Percentiles rank a stretch among this genome's conserved stretches.
These are phyloP conservation scores for Ips typographus DNA, from an alignment of 1,140 invertebrate genomes.

Conservation along the genomic window DNA sequence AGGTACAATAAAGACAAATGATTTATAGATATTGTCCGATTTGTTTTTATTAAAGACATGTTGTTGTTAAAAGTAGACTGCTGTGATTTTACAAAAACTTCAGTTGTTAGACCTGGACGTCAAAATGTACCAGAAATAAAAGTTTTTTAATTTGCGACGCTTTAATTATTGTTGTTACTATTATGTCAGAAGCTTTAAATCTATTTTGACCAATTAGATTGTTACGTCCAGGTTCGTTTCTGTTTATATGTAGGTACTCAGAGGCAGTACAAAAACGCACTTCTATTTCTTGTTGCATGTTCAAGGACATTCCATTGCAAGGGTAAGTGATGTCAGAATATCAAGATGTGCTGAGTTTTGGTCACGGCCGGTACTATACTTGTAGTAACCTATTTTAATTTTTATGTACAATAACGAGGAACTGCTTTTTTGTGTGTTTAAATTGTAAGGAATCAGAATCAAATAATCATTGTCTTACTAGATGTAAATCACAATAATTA, in stretches of 20 bases:
- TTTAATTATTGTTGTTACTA: too few species aligned
- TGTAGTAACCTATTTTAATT: constrained; percentile 17
- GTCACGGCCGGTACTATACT: constrained; percentile 7
- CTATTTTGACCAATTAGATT: too few species aligned
- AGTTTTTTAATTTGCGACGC: too few species aligned
- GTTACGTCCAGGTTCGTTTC: too few species aligned
- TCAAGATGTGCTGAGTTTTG: constrained; percentile 15
- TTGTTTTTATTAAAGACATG: constrained; percentile 14
- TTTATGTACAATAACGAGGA: constrained; percentile 32
- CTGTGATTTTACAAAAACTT: constrained; percentile 31
- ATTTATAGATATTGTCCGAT: too few species aligned
- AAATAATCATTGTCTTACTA: constrained; percentile 49
- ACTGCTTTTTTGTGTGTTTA: constrained; percentile 50
- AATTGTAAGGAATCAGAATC: constrained; percentile 45
- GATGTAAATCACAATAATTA: constrained; percentile 50
- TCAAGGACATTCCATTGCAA: constrained; percentile 32
- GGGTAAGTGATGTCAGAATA: constrained; percentile 22
- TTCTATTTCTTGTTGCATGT: too few species aligned
- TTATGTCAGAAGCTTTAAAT: too few species aligned
- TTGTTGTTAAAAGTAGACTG: constrained; percentile 33
- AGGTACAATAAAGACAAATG: too few species aligned
- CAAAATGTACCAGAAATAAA: too few species aligned
- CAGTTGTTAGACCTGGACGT: background rate
- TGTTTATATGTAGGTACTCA: too few species aligned
- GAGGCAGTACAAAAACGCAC: too few species aligned